These are phyloP conservation scores for Sclerurus mexicanus DNA, from an alignment of 2,113 vertebrate species.

Conservation along the genomic window DNA sequence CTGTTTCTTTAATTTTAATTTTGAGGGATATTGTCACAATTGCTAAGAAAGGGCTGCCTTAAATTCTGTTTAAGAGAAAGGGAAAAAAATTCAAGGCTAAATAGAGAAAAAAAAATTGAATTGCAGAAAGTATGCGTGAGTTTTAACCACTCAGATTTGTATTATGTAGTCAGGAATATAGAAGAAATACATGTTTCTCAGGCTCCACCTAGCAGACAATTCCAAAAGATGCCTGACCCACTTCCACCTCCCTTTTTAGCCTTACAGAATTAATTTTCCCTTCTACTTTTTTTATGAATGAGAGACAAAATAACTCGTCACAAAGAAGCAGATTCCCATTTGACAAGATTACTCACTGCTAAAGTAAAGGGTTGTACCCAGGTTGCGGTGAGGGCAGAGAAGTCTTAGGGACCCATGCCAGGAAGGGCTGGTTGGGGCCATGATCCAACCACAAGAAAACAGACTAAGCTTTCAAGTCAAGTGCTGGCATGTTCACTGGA, in stretches of 20 bases:
- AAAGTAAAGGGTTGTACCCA: conserved; percentile 71
- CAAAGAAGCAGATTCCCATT: conserved; percentile 39
- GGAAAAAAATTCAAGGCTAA: not conserved
- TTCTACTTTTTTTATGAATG: conserved; percentile 31
- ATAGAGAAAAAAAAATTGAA: not conserved
- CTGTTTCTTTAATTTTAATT: conserved; percentile 25
- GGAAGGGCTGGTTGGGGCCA: conserved; percentile 62
- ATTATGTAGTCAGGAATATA: conserved; percentile 67
- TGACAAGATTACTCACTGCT: conserved; percentile 67
- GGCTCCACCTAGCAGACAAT: conserved; percentile 74
- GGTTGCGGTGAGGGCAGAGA: conserved; percentile 58
- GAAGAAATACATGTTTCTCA: conserved; percentile 69
- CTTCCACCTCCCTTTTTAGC: conserved; percentile 2
- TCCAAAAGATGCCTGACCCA: conserved; percentile 60
- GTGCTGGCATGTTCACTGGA: conserved; percentile 68
- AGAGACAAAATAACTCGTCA: conserved; percentile 61
- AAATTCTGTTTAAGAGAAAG: not conserved
- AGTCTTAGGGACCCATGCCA: conserved; percentile 59
- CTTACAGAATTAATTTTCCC: conserved; percentile 50
- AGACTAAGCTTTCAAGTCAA: conserved; percentile 71
- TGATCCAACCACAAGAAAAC: conserved; percentile 55
- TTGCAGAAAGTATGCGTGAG: not conserved
- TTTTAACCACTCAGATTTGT: conserved; percentile 71
- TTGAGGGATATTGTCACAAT: conserved; percentile 38
- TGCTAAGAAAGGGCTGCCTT: not conserved